Evolutionary conservation across 2,113 vertebrate species (phyloP).

Genomic region (Rhinichthys klamathensis): DNA sequence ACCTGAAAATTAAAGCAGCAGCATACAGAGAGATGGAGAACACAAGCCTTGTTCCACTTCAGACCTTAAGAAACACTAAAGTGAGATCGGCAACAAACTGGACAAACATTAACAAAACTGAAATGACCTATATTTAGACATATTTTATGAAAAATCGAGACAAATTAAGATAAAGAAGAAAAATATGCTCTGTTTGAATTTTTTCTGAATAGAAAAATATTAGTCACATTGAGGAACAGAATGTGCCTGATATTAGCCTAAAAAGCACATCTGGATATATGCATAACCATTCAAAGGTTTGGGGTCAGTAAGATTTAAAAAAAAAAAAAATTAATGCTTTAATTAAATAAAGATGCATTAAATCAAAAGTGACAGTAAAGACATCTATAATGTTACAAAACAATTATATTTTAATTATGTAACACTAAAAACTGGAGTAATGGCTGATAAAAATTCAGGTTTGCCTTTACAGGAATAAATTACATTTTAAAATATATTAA

Average conservation of each 20-base stretch:
- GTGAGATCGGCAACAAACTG: not conserved
- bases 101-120: not conserved
- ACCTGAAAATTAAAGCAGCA: slow-evolving; percentile 29
- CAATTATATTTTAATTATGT: too few relatives aligned
- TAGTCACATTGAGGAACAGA: not conserved
- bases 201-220: not conserved
- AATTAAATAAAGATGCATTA: too few relatives aligned
- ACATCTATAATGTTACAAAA: too few relatives aligned
- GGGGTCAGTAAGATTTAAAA: too few relatives aligned
- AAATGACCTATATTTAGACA: not conserved
- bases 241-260: not conserved
- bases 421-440: too few relatives aligned
- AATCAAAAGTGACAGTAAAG: too few relatives aligned
- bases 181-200: too few relatives aligned
- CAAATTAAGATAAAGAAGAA: too few relatives aligned
- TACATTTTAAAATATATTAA: not conserved
- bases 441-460: too few relatives aligned
- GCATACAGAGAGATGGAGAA: not conserved
- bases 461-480: not conserved
- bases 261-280: too few relatives aligned
- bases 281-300: too few relatives aligned
- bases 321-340: too few relatives aligned
- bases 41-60: not conserved
- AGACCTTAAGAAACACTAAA: slow-evolving; percentile 13
- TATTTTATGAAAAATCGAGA: not conserved